These are phyloP conservation scores for Pempheris klunzingeri DNA, from an alignment of 2,797 vertebrate species.

Conservation along the genomic window DNA sequence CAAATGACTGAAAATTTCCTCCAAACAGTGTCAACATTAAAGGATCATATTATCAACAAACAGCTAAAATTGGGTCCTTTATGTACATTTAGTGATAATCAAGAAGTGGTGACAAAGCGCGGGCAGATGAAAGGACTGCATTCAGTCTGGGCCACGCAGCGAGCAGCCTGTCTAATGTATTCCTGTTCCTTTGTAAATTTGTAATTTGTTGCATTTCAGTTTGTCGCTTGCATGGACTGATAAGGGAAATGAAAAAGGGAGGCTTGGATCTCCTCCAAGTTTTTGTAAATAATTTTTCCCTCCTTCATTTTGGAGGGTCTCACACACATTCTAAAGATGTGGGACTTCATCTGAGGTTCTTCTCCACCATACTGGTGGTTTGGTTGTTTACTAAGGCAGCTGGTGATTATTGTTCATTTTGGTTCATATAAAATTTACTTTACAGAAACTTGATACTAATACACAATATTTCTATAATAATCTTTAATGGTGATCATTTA, in stretches of 20 bases:
- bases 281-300: conserved; percentile 36
- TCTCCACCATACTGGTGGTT: not conserved
- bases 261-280: conserved; percentile 49
- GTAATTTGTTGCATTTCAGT: conserved; percentile 61
- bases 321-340: conserved; percentile 1
- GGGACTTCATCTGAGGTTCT: conserved; percentile 17
- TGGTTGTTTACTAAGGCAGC: not conserved
- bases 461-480: not conserved
- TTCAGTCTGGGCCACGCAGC: conserved; percentile 32
- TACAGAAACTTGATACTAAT: not conserved
- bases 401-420: not conserved
- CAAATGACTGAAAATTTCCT: conserved; percentile 17
- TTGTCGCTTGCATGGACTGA: conserved; percentile 64
- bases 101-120: conserved; percentile 49
- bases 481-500: not conserved
- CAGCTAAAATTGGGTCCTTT: conserved; percentile 56
- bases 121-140: conserved; percentile 44
- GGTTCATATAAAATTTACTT: not conserved
- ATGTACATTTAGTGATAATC: conserved; percentile 60
- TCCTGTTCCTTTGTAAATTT: conserved; percentile 56
- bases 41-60: conserved; percentile 45
- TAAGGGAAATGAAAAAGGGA: conserved; percentile 68
- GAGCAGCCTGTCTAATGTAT: conserved; percentile 51
- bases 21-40: conserved; percentile 26
- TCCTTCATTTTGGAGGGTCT: conserved; percentile 42